Evolutionary conservation across 1,140 invertebrate genomes (phyloP), one percentile per base, ranked within the genome.

Genomic region (Babylonia areolata): DNA sequence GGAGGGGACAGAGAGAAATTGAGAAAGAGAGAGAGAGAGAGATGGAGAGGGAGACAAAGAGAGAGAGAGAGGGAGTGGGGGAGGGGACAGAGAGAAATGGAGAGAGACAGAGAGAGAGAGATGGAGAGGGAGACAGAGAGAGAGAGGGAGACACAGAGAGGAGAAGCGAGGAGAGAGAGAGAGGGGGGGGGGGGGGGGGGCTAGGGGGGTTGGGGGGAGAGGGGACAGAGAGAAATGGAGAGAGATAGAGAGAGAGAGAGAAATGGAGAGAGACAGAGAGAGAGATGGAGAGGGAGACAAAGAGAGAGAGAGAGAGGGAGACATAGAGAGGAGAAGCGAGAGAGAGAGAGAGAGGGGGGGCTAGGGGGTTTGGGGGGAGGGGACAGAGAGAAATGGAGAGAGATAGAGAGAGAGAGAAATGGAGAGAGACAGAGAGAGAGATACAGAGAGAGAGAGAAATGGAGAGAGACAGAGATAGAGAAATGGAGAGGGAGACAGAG

Each of bases 101-200:
- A 51, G 51, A 80, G 78, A 80, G 78, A 28, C 5, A 80, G 28
- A 15, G 6, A n/a, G 51, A 80, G 78, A 31, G 78, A 35, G 78
- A 80, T 33, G 40, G 51, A 46, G 40, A 51, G 51, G 40, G 39
- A 6, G 78, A 35, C 1, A 28, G 58, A 46, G 35, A 12, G 51
- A 35, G 58, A 51, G 46, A 51, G 33, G 31, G 64, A 84, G 37
- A 84, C 6, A n/a, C 17, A 58, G 40, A 69, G 51, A 35, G 37
- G 83, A 73, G 69, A 75, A 31, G 69, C 54, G 40, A 23, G 39
- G n/a, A 40, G 12, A 75, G 40, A 75, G 64, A 84, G 39, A 71
- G 31, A 77, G n/a, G n/a, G n/a, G 33, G 2, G 33, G 23, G 33
- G 11, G 33, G 11, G 69, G 23, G 31, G 35, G 33, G 11, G 33